Conservation (phyloP, 2,888 invertebrate species). For the Dryocosmus kuriphilus region DNA sequence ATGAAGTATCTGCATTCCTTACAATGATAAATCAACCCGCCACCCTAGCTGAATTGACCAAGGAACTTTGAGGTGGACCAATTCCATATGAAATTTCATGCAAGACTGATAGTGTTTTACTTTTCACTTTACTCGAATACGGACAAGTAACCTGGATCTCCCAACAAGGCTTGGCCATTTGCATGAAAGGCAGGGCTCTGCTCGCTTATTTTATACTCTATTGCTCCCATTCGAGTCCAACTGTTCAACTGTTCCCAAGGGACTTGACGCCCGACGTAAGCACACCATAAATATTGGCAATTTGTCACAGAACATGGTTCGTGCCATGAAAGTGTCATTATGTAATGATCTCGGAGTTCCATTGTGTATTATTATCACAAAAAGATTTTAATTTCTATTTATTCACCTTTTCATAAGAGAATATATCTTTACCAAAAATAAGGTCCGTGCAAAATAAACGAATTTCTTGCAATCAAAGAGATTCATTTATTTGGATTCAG, state of each 20-base stretch:
- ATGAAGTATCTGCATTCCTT: constrained; percentile 75
- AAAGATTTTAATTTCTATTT: too few species aligned
- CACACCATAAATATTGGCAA: background rate
- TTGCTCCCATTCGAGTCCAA: background rate
- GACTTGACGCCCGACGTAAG: background rate
- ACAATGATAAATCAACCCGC: constrained; percentile 75
- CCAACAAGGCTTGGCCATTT: background rate
- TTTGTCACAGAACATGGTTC: background rate
- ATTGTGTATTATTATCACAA: too few species aligned
- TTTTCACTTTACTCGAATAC: background rate
- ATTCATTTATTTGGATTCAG: too few species aligned
- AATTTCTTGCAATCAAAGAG: too few species aligned
- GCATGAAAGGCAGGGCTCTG: constrained; percentile 1
- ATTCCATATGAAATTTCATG: constrained; percentile 27
- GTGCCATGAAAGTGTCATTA: background rate
- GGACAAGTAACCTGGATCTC: background rate
- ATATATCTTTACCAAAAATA: too few species aligned
- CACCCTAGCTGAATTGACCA: constrained; percentile 61
- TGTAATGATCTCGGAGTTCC: background rate
- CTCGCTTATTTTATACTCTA: background rate
- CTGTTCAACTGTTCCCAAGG: background rate
- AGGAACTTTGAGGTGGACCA: constrained; percentile 7
- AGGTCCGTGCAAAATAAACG: too few species aligned
- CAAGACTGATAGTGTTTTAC: background rate
- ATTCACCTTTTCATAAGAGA: too few species aligned